These are phyloP conservation scores for Pachyuromys duprasi DNA, from an alignment of 2,797 vertebrate genomes.

Conservation along the genomic window DNA sequence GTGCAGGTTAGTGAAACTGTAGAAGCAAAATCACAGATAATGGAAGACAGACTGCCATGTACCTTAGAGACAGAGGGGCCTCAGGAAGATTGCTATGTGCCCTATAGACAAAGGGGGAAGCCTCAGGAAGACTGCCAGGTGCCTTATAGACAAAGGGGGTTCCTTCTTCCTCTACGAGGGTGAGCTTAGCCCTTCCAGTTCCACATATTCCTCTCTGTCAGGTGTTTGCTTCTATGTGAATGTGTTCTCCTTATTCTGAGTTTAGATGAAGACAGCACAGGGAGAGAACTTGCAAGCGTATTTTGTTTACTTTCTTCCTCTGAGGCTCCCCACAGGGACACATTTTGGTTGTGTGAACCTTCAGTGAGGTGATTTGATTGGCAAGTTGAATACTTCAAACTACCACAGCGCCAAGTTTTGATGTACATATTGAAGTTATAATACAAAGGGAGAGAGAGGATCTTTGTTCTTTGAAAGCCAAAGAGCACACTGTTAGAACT, in stretches of 20 bases:
- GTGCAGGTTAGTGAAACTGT: background rate
- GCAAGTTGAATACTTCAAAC: slow-evolving; percentile 16
- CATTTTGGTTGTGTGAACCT: slow-evolving; percentile 40
- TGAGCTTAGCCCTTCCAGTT: background rate
- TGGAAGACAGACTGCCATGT: background rate
- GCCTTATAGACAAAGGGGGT: background rate
- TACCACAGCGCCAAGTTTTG: background rate
- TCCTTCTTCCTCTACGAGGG: background rate
- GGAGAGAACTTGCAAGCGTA: background rate
- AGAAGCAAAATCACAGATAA: background rate
- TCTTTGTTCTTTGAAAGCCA: slow-evolving; percentile 27
- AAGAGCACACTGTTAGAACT: background rate
- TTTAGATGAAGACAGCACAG: background rate
- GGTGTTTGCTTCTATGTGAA: background rate
- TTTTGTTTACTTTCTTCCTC: background rate
- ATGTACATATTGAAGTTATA: background rate
- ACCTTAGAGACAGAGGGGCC: background rate
- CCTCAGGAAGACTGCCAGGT: background rate
- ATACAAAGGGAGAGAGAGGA: background rate
- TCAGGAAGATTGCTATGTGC: rapidly evolving
- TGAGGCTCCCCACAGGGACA: background rate
- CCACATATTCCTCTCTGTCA: background rate
- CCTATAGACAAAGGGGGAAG: background rate
- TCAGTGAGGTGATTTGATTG: background rate
- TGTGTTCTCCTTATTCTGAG: slow-evolving; percentile 15